Conservation (phyloP, 2,888 invertebrate species). For the Troglohyphantes excavatus region DNA sequence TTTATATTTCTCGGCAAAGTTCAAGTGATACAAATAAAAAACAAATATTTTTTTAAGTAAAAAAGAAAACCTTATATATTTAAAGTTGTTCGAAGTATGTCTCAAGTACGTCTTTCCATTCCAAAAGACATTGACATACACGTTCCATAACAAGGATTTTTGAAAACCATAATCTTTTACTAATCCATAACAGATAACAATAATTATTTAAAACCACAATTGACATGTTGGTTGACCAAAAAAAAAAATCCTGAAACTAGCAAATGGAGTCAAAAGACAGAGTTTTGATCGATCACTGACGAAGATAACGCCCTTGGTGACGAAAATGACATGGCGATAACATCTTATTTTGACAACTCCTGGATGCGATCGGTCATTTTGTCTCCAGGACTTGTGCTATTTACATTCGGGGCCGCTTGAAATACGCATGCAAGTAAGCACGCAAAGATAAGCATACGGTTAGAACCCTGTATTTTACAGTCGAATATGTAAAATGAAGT, state of each 20-base stretch:
- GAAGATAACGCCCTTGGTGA: background rate
- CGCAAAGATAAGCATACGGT: background rate
- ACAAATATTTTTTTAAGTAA: too few species aligned
- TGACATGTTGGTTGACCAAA: background rate
- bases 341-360: background rate
- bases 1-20: too few species aligned
- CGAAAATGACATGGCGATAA: background rate
- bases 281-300: background rate
- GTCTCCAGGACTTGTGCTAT: background rate
- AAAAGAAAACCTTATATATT: too few species aligned
- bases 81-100: too few species aligned
- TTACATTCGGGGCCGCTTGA: background rate
- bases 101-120: too few species aligned
- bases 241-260: background rate
- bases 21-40: too few species aligned
- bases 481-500: background rate
- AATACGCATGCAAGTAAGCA: background rate
- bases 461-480: too few species aligned
- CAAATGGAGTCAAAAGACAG: background rate
- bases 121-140: background rate
- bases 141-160: background rate
- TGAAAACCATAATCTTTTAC: background rate
- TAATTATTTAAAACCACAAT: background rate
- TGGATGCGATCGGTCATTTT: background rate
- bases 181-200: background rate